Evolutionary conservation across 2,113 vertebrate species (phyloP).

Genomic region (Anas platyrhynchos): DNA sequence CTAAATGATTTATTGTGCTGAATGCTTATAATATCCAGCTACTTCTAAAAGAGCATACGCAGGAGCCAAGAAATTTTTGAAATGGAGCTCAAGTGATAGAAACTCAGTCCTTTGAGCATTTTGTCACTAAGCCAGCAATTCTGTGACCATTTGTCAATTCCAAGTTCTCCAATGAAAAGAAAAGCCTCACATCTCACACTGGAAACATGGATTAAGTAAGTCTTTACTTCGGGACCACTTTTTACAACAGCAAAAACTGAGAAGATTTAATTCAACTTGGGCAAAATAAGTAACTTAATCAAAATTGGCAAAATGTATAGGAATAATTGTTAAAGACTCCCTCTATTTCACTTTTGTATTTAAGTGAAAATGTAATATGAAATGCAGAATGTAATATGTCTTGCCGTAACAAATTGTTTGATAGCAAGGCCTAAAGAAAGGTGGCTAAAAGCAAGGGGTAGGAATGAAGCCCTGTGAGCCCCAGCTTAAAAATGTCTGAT

Average conservation of each 20-base stretch:
- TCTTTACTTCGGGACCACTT: neutral
- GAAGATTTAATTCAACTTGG: neutral
- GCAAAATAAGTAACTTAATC: neutral
- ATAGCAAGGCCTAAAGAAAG: neutral
- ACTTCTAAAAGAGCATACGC: neutral
- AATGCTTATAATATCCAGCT: neutral
- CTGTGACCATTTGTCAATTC: neutral
- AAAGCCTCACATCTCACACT: neutral
- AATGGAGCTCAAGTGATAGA: neutral
- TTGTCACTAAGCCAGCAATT: neutral
- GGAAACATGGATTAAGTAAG: neutral
- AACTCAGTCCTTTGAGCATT: neutral
- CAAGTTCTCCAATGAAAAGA: neutral
- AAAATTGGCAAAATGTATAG: neutral
- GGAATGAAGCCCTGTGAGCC: neutral
- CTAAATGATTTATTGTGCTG: neutral
- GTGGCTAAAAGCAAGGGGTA: neutral
- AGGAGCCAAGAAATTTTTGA: neutral
- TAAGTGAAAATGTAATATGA: neutral
- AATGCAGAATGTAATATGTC: neutral
- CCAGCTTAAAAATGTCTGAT: neutral
- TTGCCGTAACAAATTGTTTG: neutral
- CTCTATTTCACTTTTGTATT: neutral
- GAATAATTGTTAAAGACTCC: neutral
- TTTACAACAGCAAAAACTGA: neutral